phyloP scores from a whole-genome alignment of 1,140 invertebrate species.

The Lepidostoma basale region DNA sequence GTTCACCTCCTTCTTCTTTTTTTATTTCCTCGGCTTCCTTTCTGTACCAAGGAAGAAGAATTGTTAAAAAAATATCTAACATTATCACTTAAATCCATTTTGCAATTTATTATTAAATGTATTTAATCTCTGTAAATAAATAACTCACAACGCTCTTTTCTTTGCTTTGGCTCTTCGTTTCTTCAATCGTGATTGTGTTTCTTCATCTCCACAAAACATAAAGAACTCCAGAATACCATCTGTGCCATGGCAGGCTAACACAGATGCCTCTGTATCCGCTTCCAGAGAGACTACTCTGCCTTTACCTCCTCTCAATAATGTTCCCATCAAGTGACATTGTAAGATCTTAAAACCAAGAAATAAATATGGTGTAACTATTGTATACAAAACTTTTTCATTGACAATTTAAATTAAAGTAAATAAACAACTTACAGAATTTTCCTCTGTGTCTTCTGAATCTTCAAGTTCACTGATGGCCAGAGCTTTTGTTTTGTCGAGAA shows the following conservation, averaged over 20 bases:
- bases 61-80: neutral
- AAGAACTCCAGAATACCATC: conserved; percentile 86
- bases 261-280: conserved; percentile 67
- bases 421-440: conserved; percentile 49
- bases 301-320: conserved; percentile 74
- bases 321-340: conserved; percentile 75
- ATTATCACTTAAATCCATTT: neutral
- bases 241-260: conserved; percentile 83
- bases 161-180: conserved; percentile 81
- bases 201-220: conserved; percentile 75
- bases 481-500: conserved; percentile 59
- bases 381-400: neutral
- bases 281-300: conserved; percentile 74
- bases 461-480: conserved; percentile 63
- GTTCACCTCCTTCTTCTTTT: conserved; percentile 51
- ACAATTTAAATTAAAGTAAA: neutral
- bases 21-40: conserved; percentile 48
- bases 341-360: conserved; percentile 63
- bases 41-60: neutral
- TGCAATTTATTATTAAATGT: neutral
- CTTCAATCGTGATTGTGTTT: conserved; percentile 69
- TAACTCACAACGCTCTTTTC: conserved; percentile 57
- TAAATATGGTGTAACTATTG: neutral
- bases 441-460: conserved; percentile 62
- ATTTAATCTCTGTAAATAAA: neutral